Evolutionary conservation across 2,888 invertebrate species (phyloP).

Genomic region (Neoascia interrupta): DNA sequence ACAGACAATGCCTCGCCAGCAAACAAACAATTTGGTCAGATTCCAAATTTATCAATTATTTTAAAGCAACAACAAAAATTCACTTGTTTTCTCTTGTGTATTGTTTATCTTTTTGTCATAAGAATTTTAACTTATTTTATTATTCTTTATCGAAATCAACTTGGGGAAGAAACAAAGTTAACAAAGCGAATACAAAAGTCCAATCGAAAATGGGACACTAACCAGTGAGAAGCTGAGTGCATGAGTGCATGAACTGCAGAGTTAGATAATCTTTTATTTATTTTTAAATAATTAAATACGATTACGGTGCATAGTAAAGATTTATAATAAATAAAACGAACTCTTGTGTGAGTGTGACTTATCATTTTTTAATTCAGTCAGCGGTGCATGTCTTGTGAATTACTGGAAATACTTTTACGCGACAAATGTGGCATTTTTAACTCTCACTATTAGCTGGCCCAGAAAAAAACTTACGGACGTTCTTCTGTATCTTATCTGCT

Average conservation of each 20-base stretch:
- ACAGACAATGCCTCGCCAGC: not conserved
- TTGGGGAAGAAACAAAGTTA: not conserved
- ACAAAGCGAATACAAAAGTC: constrained; percentile 6
- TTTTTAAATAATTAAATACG: too few relatives aligned
- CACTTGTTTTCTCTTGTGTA: not conserved
- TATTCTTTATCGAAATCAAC: constrained; percentile 10
- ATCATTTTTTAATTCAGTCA: constrained; percentile 4
- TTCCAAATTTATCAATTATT: constrained; percentile 16
- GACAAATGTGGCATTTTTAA: constrained; percentile 12
- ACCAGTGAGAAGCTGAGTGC: not conserved
- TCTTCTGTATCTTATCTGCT: constrained; percentile 39
- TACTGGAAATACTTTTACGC: not conserved
- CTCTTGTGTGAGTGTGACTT: constrained; percentile 7
- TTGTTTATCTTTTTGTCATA: constrained; percentile 12
- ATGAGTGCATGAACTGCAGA: constrained; percentile 36
- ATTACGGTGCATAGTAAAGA: constrained; percentile 15
- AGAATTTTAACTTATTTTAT: constrained; percentile 12
- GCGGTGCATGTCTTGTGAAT: not conserved
- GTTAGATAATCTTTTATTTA: constrained; percentile 53
- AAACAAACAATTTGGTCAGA: constrained; percentile 3
- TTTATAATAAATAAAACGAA: not conserved
- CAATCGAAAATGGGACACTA: constrained; percentile 21
- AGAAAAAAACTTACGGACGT: too few relatives aligned
- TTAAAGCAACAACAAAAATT: not conserved
- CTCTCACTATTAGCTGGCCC: not conserved